Evolutionary conservation across 2,888 invertebrate species (phyloP).

Genomic region (Ophion costatus): DNA sequence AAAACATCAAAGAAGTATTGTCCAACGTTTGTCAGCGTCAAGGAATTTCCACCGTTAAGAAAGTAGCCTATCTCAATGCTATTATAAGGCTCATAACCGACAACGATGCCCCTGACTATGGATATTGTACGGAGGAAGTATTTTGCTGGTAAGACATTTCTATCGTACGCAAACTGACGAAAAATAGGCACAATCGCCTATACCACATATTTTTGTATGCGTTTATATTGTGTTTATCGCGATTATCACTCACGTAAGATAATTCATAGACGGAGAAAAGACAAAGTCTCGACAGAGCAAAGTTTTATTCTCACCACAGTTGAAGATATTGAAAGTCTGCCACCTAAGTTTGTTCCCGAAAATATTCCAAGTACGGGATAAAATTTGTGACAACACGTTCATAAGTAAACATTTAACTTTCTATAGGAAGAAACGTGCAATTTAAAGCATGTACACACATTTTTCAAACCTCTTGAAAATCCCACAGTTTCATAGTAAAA

Average conservation of each 20-base stretch:
- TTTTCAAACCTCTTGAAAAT: too few relatives aligned
- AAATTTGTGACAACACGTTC: too few relatives aligned
- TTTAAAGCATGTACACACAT: too few relatives aligned
- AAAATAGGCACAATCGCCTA: background rate
- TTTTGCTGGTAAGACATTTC: conserved; percentile 89
- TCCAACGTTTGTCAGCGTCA: conserved; percentile 86
- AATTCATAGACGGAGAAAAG: background rate
- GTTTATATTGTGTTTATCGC: background rate
- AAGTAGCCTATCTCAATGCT: conserved; percentile 94
- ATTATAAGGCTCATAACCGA: conserved; percentile 92
- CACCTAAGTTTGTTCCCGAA: background rate
- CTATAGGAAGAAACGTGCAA: too few relatives aligned
- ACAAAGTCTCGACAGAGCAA: background rate
- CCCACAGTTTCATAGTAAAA: too few relatives aligned
- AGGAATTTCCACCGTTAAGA: conserved; percentile 90
- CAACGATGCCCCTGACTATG: conserved; percentile 86
- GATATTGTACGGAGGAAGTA: conserved; percentile 92
- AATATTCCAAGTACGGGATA: background rate
- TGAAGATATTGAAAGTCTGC: background rate
- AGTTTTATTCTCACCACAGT: background rate
- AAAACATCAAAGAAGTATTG: conserved; percentile 86
- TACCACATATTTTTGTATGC: background rate
- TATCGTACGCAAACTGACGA: background rate
- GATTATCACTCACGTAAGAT: background rate
- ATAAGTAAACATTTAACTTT: too few relatives aligned